phyloP scores from a whole-genome alignment of 2,113 vertebrate genomes.

The Laterallus jamaicensis region DNA sequence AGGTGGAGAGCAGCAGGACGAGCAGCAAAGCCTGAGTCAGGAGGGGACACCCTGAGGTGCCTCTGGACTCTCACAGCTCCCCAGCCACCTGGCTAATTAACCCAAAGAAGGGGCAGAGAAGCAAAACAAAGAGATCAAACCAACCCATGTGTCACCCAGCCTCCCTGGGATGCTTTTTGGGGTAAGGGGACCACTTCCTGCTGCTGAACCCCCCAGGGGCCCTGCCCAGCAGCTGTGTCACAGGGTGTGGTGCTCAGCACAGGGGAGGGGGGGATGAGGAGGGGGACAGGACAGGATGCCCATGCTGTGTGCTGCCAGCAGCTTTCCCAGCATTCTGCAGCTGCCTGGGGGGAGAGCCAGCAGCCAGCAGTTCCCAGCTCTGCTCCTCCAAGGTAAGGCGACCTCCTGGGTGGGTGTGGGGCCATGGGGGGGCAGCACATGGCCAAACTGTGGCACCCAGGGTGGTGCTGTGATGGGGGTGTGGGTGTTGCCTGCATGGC shows the following conservation, averaged over 20 bases:
- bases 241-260: fast-evolving
- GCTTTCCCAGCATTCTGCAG: neutral
- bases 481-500: neutral
- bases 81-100: neutral
- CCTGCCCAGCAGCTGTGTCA: neutral
- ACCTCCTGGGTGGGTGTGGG: neutral
- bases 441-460: fast-evolving
- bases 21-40: slow-evolving; percentile 35
- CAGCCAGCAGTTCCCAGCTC: neutral
- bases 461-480: neutral
- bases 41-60: neutral
- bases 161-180: fast-evolving
- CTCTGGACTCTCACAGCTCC: neutral
- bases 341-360: neutral
- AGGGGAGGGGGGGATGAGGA: neutral
- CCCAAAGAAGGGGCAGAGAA: neutral
- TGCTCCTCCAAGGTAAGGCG: neutral
- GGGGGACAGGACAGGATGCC: neutral
- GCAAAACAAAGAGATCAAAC: neutral
- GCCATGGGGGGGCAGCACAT: fast-evolving
- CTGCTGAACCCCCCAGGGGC: neutral
- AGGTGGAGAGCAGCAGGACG: neutral
- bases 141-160: neutral
- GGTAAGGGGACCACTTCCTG: neutral
- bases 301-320: fast-evolving